These are phyloP conservation scores for Coregonus clupeaformis DNA, from an alignment of 2,113 vertebrate species.

Conservation along the genomic window DNA sequence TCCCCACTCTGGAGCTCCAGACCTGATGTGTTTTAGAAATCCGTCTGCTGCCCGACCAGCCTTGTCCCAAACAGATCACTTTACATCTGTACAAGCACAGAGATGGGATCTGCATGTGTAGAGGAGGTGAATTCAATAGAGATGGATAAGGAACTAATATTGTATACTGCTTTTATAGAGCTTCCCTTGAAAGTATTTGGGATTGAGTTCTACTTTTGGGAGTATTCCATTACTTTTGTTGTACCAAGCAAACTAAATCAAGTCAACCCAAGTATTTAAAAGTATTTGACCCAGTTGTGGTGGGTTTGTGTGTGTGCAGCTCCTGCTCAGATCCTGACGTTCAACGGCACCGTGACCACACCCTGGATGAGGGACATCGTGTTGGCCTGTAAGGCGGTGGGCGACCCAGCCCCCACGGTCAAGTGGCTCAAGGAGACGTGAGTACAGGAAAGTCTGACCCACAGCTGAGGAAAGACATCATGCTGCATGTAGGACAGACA, in stretches of 20 bases:
- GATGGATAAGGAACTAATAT: no score
- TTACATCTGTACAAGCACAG: not conserved
- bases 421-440: slow-evolving; percentile 99
- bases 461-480: not conserved
- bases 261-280: not conserved
- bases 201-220: no score
- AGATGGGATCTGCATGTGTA: not conserved
- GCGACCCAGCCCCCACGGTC: slow-evolving; percentile 90
- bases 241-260: no score
- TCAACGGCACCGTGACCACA: slow-evolving; percentile 93
- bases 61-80: not conserved
- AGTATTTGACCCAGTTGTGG: not conserved
- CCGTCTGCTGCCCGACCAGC: not conserved
- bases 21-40: not conserved
- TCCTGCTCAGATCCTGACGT: slow-evolving; percentile 92
- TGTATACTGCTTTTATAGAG: no score
- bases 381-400: slow-evolving; percentile 92
- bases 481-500: not conserved
- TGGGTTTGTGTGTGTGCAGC: slow-evolving; percentile 69
- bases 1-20: slow-evolving; percentile 4
- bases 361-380: slow-evolving; percentile 98
- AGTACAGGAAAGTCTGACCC: slow-evolving; percentile 40
- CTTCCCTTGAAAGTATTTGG: no score
- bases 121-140: no score
- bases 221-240: no score